Percentiles rank a stretch among this genome's conserved stretches.
Evolutionary conservation across 64 coral and sea anemone species (phyloP).

Genomic region (Porites lutea): DNA sequence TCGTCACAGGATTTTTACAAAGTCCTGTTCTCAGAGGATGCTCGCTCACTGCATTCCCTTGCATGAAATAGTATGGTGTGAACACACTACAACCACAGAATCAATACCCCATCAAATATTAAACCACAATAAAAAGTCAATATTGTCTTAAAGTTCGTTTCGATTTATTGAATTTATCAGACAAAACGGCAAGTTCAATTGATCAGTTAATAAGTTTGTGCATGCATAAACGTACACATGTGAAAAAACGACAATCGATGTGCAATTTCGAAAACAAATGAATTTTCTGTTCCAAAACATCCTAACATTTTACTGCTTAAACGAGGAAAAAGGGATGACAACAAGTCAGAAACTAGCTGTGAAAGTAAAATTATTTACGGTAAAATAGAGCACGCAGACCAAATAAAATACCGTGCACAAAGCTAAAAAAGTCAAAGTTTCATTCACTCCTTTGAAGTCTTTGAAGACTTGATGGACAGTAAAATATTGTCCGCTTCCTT

Average conservation of each 20-base stretch:
- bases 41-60: neutral
- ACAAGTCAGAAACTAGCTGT: conserved; percentile 1
- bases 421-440: too few relatives aligned
- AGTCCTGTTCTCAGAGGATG: neutral
- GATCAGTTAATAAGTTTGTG: neutral
- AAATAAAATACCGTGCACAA: neutral
- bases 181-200: neutral
- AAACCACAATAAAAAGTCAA: neutral
- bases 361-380: neutral
- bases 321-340: neutral
- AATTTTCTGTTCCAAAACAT: too few relatives aligned
- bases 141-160: neutral
- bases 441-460: too few relatives aligned
- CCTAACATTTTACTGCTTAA: too few relatives aligned
- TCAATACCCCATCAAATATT: neutral
- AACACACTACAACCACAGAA: neutral
- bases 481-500: neutral
- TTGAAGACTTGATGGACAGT: too few relatives aligned
- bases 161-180: neutral
- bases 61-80: neutral
- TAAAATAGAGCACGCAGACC: neutral
- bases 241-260: neutral
- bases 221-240: neutral
- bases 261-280: too few relatives aligned
- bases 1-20: neutral